phyloP scores from a whole-genome alignment of 2,888 invertebrate species.

The Pseudeuparius sepicola region DNA sequence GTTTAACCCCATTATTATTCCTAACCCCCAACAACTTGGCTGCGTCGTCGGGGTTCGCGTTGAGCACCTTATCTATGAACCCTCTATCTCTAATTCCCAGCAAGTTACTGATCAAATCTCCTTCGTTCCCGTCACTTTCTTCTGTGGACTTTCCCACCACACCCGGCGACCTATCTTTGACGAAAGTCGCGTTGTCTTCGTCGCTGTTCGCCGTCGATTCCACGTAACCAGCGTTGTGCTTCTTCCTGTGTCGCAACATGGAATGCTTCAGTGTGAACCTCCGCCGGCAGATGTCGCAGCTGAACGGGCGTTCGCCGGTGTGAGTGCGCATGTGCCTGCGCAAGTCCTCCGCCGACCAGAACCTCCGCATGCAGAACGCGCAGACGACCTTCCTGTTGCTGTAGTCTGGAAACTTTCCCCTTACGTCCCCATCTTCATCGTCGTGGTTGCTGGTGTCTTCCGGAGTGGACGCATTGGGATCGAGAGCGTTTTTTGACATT shows the following conservation, averaged over 20 bases:
- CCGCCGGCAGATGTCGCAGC: constrained; percentile 79
- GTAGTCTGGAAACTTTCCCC: constrained; percentile 77
- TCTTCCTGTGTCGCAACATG: constrained; percentile 88
- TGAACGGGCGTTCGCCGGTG: constrained; percentile 84
- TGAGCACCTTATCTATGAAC: constrained; percentile 73
- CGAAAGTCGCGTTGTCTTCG: constrained; percentile 31
- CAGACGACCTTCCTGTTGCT: constrained; percentile 82
- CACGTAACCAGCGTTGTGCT: constrained; percentile 47
- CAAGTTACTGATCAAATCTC: constrained; percentile 80
- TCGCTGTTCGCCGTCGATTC: constrained; percentile 42
- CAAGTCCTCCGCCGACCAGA: constrained; percentile 92
- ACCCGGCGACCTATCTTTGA: constrained; percentile 7
- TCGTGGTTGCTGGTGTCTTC: constrained; percentile 38
- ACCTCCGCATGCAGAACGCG: constrained; percentile 85
- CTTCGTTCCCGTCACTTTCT: constrained; percentile 43
- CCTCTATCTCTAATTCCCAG: constrained; percentile 79
- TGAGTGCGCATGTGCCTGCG: constrained; percentile 91
- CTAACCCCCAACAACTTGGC: constrained; percentile 77
- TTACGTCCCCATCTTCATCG: constrained; percentile 60
- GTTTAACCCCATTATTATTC: too few species aligned
- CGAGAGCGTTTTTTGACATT: constrained; percentile 71
- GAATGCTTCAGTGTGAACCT: constrained; percentile 89
- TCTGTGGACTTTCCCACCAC: constrained; percentile 40
- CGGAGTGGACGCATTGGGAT: constrained; percentile 45
- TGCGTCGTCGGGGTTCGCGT: constrained; percentile 77